Conservation (phyloP, 2,797 vertebrate species). For the Muscicapa comitata region DNA sequence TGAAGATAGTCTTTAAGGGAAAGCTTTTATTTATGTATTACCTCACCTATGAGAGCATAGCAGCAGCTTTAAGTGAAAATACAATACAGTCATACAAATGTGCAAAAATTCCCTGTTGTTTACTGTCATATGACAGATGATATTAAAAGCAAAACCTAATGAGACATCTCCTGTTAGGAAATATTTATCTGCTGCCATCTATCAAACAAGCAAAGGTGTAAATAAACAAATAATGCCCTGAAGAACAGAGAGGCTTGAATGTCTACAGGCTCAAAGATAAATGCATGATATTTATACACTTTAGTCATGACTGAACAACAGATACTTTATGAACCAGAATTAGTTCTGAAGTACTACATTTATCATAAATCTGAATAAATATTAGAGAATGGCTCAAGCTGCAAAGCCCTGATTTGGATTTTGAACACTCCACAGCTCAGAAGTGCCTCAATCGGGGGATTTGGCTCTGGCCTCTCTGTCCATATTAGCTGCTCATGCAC, state of each 20-base stretch:
- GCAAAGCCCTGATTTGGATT: background rate
- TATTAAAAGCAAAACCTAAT: constrained; percentile 37
- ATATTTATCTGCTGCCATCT: constrained; percentile 36
- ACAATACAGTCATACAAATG: background rate
- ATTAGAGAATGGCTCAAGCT: constrained; percentile 5
- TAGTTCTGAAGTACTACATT: constrained; percentile 6
- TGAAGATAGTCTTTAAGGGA: background rate
- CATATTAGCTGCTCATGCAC: background rate
- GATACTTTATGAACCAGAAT: background rate
- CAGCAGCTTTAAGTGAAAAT: background rate
- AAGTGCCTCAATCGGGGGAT: background rate
- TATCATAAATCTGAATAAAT: constrained; percentile 44
- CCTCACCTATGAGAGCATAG: background rate
- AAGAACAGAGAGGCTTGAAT: background rate
- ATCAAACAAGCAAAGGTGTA: background rate
- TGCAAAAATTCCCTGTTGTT: background rate
- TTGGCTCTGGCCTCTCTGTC: background rate
- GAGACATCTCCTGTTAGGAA: constrained; percentile 26
- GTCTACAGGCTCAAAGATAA: constrained; percentile 4
- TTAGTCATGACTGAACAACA: background rate
- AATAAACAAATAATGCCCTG: constrained; percentile 25
- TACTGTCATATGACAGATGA: constrained; percentile 1
- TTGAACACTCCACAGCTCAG: background rate
- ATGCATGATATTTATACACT: background rate
- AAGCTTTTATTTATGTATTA: background rate